phyloP scores from a whole-genome alignment of 2,888 invertebrate species.

The Drosophila tripunctata region DNA sequence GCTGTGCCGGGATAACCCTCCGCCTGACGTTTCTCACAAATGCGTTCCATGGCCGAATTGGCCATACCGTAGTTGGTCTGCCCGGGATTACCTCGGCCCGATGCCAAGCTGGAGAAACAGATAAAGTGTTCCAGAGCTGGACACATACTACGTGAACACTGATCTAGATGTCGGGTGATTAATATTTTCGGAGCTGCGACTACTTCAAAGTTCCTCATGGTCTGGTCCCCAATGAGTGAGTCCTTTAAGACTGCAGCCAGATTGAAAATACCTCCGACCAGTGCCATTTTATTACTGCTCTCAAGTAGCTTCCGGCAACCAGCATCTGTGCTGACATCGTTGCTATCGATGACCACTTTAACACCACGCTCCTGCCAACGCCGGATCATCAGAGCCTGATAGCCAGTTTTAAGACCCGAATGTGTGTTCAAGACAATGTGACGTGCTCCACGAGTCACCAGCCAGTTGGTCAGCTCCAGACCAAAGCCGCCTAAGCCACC shows the following conservation, averaged over 20 bases:
- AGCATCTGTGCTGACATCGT: constrained; percentile 86
- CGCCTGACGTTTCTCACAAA: constrained; percentile 93
- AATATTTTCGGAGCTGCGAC: constrained; percentile 94
- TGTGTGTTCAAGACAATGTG: constrained; percentile 95
- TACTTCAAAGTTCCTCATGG: constrained; percentile 90
- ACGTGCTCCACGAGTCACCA: constrained; percentile 93
- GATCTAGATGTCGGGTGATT: constrained; percentile 92
- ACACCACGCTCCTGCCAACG: constrained; percentile 88
- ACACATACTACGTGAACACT: constrained; percentile 90
- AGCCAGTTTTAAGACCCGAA: constrained; percentile 95
- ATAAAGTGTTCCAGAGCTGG: constrained; percentile 96
- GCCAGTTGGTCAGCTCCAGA: constrained; percentile 95
- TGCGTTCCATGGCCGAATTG: constrained; percentile 98
- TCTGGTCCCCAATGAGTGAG: constrained; percentile 94
- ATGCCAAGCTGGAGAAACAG: constrained; percentile 97
- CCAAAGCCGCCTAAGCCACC: constrained; percentile 99
- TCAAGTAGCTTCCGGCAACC: constrained; percentile 87
- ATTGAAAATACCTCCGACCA: constrained; percentile 96
- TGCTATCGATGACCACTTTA: constrained; percentile 87
- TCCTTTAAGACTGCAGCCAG: constrained; percentile 96
- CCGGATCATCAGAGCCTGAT: constrained; percentile 93
- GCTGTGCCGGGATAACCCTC: constrained; percentile 94
- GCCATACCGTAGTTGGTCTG: constrained; percentile 99
- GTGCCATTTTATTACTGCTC: constrained; percentile 87
- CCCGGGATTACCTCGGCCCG: constrained; percentile 97